A percentile compares a stretch with the other conserved stretches of the same genome.
These are phyloP conservation scores for Silurus lanzhouensis DNA, from an alignment of 2,797 vertebrate genomes.

Conservation along the genomic window DNA sequence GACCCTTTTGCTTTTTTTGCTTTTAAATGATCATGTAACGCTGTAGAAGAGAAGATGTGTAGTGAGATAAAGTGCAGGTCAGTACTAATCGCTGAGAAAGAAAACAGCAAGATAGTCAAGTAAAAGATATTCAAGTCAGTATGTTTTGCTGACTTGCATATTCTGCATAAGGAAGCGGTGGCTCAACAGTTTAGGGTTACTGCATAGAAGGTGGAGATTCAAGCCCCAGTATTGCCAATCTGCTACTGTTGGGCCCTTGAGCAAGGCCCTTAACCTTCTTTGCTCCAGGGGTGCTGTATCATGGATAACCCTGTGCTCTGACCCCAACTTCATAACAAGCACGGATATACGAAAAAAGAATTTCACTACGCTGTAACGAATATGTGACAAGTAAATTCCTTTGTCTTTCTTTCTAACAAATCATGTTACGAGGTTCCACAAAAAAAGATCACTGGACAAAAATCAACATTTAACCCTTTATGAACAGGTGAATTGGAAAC, in stretches of 20 bases:
- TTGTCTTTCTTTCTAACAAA: not conserved
- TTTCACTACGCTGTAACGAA: too few relatives aligned
- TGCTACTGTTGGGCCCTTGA: too few relatives aligned
- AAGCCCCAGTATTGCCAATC: too few relatives aligned
- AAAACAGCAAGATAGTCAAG: not conserved
- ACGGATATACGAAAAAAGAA: too few relatives aligned
- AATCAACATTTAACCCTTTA: not conserved
- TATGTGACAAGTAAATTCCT: too few relatives aligned
- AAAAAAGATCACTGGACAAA: not conserved
- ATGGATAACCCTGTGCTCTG: too few relatives aligned
- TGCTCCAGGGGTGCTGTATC: too few relatives aligned
- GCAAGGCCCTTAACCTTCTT: too few relatives aligned
- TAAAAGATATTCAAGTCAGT: not conserved
- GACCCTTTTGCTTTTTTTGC: constrained; percentile 19
- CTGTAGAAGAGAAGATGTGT: not conserved
- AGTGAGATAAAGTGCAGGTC: not conserved
- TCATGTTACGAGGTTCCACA: not conserved
- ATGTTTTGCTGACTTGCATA: not conserved
- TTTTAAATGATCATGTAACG: not conserved
- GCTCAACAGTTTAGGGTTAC: too few relatives aligned
- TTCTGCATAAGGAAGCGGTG: not conserved
- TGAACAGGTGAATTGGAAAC: not conserved
- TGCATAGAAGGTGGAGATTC: too few relatives aligned
- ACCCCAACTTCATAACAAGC: too few relatives aligned
- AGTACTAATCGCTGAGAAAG: not conserved